These are phyloP conservation scores for Cynocephalus volans DNA, from an alignment of 2,113 vertebrate genomes.

Conservation along the genomic window DNA sequence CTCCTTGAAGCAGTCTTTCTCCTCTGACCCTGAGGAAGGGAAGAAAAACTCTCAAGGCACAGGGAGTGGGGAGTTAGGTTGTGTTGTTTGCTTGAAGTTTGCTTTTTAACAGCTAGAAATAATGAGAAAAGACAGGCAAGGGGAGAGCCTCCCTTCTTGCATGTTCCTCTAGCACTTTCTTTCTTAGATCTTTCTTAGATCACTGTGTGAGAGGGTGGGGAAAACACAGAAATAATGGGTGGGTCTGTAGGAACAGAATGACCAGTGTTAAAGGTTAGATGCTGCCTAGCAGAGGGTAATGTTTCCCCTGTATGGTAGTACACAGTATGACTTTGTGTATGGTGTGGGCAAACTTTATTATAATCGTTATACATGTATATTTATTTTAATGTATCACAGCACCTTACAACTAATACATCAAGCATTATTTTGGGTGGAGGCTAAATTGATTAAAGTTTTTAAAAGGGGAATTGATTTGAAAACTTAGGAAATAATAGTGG, in stretches of 20 bases:
- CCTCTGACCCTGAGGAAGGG: not conserved
- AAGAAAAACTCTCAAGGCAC: not conserved
- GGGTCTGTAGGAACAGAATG: not conserved
- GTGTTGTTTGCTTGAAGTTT: not conserved
- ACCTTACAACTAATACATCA: not conserved
- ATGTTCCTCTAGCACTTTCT: not conserved
- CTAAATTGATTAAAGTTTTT: not conserved
- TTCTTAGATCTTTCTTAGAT: not conserved
- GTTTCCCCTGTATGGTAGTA: not conserved
- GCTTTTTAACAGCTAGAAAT: not conserved
- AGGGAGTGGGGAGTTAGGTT: not conserved
- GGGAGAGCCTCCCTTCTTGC: not conserved
- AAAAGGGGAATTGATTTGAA: not conserved
- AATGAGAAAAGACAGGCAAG: not conserved
- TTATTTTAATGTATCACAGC: not conserved
- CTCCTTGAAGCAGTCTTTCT: not conserved
- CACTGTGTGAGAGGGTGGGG: not conserved
- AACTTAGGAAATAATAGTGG: not conserved
- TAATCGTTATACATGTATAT: not conserved
- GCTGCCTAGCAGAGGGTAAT: fast-evolving
- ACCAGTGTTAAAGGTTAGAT: not conserved
- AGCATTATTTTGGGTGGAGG: not conserved
- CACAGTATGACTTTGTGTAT: not conserved
- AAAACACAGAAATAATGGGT: not conserved
- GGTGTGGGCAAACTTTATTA: not conserved